Evolutionary conservation across 1,140 invertebrate genomes (phyloP).

Genomic region (Chironomus striatipennis): DNA sequence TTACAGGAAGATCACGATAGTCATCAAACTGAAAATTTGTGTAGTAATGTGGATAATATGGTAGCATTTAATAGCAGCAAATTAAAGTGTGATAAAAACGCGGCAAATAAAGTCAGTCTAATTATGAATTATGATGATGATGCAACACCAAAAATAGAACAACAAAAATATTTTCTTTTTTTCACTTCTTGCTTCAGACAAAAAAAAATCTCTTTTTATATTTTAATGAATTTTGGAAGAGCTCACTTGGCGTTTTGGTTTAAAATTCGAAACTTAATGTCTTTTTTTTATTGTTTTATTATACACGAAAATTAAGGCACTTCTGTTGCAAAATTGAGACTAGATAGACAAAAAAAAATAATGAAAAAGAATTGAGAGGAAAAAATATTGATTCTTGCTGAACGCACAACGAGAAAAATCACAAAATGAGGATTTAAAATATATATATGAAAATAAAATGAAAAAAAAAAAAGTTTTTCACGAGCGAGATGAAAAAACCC

Average conservation of each 20-base stretch:
- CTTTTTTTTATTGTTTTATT: no score
- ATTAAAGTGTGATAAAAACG: background rate
- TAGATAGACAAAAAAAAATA: background rate
- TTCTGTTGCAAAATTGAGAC: background rate
- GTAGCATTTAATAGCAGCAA: conserved; percentile 21
- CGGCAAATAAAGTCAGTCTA: background rate
- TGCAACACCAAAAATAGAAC: conserved; percentile 18
- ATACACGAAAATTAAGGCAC: background rate
- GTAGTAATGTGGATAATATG: background rate
- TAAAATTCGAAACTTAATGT: background rate
- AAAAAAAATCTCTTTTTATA: background rate
- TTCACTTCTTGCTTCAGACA: background rate
- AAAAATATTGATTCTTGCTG: background rate
- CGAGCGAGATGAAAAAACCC: background rate
- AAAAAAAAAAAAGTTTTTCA: background rate
- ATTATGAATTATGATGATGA: conserved; percentile 17
- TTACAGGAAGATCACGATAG: conserved; percentile 35
- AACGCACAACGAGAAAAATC: conserved; percentile 12
- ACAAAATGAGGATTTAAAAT: background rate
- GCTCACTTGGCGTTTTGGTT: no score
- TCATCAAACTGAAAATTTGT: conserved; percentile 14
- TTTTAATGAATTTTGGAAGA: background rate
- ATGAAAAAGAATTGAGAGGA: background rate
- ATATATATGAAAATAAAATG: no score
- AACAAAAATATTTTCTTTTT: background rate